Evolutionary conservation across 2,888 invertebrate species (phyloP).

Genomic region (Nomada lathburiana): DNA sequence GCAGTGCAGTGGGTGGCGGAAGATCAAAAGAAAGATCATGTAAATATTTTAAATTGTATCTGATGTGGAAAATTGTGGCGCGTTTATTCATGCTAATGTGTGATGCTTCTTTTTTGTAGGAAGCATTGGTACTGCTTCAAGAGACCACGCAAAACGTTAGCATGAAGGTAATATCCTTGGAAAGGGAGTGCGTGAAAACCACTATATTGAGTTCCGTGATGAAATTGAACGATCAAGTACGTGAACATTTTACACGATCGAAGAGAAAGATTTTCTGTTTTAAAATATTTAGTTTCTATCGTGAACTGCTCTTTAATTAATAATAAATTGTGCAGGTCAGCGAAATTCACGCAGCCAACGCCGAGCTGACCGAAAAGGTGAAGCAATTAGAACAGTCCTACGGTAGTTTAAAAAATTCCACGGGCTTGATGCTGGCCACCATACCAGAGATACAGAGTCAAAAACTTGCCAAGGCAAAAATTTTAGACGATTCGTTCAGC

Average conservation of each 20-base stretch:
- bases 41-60: constrained; percentile 19
- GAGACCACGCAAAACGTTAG: constrained; percentile 83
- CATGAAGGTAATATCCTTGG: constrained; percentile 82
- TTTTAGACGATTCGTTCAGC: constrained; percentile 18
- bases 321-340: constrained; percentile 64
- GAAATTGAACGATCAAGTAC: constrained; percentile 78
- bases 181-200: constrained; percentile 78
- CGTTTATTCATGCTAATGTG: constrained; percentile 11
- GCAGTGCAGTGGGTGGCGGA: constrained; percentile 83
- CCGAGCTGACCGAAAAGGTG: constrained; percentile 66
- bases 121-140: constrained; percentile 80
- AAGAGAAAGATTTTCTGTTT: not conserved
- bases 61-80: not conserved
- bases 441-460: constrained; percentile 47
- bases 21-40: constrained; percentile 83
- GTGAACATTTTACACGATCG: not conserved
- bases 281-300: not conserved
- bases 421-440: constrained; percentile 59
- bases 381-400: constrained; percentile 75
- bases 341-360: constrained; percentile 65
- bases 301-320: not conserved
- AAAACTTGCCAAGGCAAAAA: constrained; percentile 22
- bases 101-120: constrained; percentile 74
- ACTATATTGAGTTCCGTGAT: constrained; percentile 73
- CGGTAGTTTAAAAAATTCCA: constrained; percentile 72